These are phyloP conservation scores for Eubucco bourcierii DNA, from an alignment of 2,113 vertebrate species.

Conservation along the genomic window DNA sequence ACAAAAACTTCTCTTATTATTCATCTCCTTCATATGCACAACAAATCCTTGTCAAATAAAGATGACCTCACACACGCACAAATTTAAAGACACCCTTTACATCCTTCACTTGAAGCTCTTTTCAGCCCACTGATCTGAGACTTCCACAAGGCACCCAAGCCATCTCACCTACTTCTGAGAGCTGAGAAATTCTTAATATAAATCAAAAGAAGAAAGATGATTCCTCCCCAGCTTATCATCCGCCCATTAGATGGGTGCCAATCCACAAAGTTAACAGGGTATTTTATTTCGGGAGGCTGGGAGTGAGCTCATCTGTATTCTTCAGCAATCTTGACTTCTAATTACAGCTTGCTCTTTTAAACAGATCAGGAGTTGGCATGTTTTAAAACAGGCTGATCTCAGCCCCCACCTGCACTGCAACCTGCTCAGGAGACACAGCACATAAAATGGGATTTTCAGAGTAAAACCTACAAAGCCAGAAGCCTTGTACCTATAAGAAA, in stretches of 20 bases:
- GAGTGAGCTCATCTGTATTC: background rate
- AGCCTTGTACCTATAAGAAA: background rate
- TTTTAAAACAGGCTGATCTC: conserved; percentile 39
- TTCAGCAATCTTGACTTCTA: conserved; percentile 11
- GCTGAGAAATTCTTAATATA: background rate
- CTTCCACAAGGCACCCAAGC: background rate
- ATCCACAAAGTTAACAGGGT: background rate
- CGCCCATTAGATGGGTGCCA: background rate
- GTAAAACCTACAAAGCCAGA: conserved; percentile 6
- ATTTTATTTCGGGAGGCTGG: background rate
- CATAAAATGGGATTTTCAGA: background rate
- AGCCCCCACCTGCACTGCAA: background rate
- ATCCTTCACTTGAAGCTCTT: background rate
- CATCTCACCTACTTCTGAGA: background rate
- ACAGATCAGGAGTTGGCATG: conserved; percentile 4
- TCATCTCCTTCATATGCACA: background rate
- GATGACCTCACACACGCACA: background rate
- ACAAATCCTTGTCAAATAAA: background rate
- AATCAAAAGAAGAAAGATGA: background rate
- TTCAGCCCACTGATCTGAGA: background rate
- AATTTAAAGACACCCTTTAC: background rate
- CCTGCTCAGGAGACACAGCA: background rate
- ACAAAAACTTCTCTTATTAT: background rate
- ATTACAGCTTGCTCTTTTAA: conserved; percentile 15
- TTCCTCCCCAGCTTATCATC: background rate